phyloP scores from a whole-genome alignment of 2,888 invertebrate species.

The Mesodorylaimus sp. region DNA sequence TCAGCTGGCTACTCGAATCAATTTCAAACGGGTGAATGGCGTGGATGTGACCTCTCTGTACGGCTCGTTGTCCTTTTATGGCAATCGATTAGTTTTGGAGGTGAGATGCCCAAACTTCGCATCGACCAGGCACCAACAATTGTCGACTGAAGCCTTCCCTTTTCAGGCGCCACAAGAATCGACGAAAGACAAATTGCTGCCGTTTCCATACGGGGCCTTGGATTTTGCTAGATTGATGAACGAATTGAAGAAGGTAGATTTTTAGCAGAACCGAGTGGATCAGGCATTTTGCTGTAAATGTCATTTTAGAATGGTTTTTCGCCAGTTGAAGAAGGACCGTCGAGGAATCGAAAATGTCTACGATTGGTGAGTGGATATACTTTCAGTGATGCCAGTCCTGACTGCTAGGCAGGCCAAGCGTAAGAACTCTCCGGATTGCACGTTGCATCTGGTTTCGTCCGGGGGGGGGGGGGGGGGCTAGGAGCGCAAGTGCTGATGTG shows the following conservation, averaged over 20 bases:
- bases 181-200: neutral
- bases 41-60: neutral
- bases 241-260: neutral
- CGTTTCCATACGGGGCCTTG: neutral
- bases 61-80: neutral
- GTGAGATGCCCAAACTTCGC: neutral
- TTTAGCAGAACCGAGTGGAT: too few species aligned
- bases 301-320: neutral
- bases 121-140: neutral
- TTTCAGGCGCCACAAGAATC: neutral
- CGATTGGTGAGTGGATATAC: too few species aligned
- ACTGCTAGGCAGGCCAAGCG: too few species aligned
- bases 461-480: too few species aligned
- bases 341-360: neutral
- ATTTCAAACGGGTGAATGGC: neutral
- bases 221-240: neutral
- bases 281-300: neutral
- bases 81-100: neutral
- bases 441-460: too few species aligned
- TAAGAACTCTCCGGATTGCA: too few species aligned
- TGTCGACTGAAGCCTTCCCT: neutral
- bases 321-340: neutral
- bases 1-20: neutral
- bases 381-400: too few species aligned
- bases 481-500: too few species aligned